Base-by-base conservation (phyloP, 2,888 invertebrate species). In the Trilocha varians region DNA sequence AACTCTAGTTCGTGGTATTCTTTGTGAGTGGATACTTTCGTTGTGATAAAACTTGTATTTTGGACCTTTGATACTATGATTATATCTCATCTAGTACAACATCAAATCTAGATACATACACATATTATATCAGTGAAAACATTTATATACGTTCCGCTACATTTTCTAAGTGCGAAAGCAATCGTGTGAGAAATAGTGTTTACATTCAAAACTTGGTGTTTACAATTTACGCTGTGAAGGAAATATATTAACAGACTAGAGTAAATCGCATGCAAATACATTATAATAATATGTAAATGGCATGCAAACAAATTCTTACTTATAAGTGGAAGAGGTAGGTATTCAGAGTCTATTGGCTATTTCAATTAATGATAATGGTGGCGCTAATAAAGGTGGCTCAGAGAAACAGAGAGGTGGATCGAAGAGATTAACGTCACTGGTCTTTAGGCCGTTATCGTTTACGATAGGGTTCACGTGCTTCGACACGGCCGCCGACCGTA, bases 361-460 rank as follows among this genome's bases (percentile, higher is more conserved):
- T 40, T 45, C 55, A 48, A 55, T 56, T 56, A 55, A 64, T 61
- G 55, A 52, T 58, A 62, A 60, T 64, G 57, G 55, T 48, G 53
- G 61, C 58, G 56, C 51, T 58, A 60, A 64, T 65, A 67, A 66
- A 68, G 65, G 62, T 60, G 49, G 58, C 59, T 62, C 53, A 56
- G 59, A 53, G 52, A 57, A 65, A 59, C 53, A 59, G 62, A 62
- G 61, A 60, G 57, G 57, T 56, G 57, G 53, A 59, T 63, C 51
- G 58, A 54, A 52, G 59, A 69, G 70, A 73, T 75, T 72, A 70
- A 69, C 61, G 64, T 55, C 66, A 62, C 65, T 60, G 58, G 60
- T 59, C 52, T 55, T 53, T 45, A 44, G 57, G 65, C 57, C 67
- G 62, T 71, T 72, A 70, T 67, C 65, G 58, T 63, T 70, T 70